A percentile compares a stretch with the other conserved stretches of the same genome.
These are phyloP conservation scores for Atrina japonica DNA, from an alignment of 2,888 invertebrate genomes.

Conservation along the genomic window DNA sequence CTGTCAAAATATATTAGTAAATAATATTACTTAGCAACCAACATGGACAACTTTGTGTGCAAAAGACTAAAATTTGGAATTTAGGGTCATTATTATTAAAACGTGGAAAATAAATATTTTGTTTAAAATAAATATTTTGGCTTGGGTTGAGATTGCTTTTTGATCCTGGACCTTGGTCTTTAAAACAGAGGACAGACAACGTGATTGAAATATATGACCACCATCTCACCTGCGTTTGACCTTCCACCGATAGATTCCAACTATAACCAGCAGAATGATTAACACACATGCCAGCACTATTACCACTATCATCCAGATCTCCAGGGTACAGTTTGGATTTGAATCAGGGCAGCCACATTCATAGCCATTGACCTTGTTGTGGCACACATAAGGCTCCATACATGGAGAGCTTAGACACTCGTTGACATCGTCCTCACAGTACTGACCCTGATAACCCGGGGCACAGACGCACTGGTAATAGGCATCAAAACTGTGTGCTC, in stretches of 20 bases:
- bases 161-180: too few species aligned
- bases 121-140: too few species aligned
- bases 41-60: too few species aligned
- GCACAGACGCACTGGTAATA: slow-evolving; percentile 20
- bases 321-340: slow-evolving; percentile 15
- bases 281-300: slow-evolving; percentile 3
- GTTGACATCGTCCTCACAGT: slow-evolving; percentile 14
- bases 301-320: slow-evolving; percentile 17
- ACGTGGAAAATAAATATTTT: too few species aligned
- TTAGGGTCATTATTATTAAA: too few species aligned
- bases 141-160: too few species aligned
- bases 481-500: slow-evolving; percentile 24
- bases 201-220: background rate
- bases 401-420: slow-evolving; percentile 24
- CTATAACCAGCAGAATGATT: background rate
- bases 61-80: too few species aligned
- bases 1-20: too few species aligned
- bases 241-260: slow-evolving; percentile 3
- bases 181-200: background rate
- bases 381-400: slow-evolving; percentile 10
- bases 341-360: slow-evolving; percentile 7
- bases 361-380: slow-evolving; percentile 12
- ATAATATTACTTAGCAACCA: too few species aligned
- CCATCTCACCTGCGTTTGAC: slow-evolving; percentile 2
- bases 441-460: slow-evolving; percentile 8